Evolutionary conservation across 2,888 invertebrate genomes (phyloP).

Genomic region (Ornithoptera priamus): DNA sequence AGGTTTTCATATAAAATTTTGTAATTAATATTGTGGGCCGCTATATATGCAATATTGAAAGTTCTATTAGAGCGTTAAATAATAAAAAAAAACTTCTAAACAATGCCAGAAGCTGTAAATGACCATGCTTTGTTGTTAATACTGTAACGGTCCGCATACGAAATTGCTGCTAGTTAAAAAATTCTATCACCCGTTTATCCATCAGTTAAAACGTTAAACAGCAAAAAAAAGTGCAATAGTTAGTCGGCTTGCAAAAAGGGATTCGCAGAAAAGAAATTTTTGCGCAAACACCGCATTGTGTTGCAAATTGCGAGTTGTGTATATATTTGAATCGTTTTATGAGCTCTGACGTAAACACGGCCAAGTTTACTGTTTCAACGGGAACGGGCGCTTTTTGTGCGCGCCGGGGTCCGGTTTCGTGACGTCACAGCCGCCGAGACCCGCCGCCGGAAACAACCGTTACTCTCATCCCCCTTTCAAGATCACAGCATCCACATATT

Average conservation of each 20-base stretch:
- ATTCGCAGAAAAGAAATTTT: slow-evolving; percentile 70
- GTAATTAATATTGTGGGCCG: too few species aligned
- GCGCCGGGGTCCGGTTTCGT: slow-evolving; percentile 15
- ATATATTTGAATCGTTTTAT: slow-evolving; percentile 29
- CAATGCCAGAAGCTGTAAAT: too few species aligned
- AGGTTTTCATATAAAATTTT: too few species aligned
- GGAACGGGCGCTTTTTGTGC: slow-evolving; percentile 19
- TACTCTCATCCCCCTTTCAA: slow-evolving; percentile 12
- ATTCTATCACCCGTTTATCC: slow-evolving; percentile 2
- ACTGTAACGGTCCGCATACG: not conserved
- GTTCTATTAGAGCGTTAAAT: too few species aligned
- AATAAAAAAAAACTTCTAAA: too few species aligned
- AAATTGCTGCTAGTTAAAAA: not conserved
- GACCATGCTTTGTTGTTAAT: not conserved
- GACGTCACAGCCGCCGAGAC: not conserved
- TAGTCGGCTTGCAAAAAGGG: slow-evolving; percentile 34
- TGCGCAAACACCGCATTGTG: slow-evolving; percentile 51
- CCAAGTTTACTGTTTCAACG: slow-evolving; percentile 39
- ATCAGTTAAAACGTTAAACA: slow-evolving; percentile 17
- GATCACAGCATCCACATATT: too few species aligned
- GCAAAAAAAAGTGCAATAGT: slow-evolving; percentile 38
- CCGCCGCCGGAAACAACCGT: slow-evolving; percentile 1
- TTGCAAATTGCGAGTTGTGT: slow-evolving; percentile 31
- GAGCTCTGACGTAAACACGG: slow-evolving; percentile 30
- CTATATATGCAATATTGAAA: too few species aligned